These are phyloP conservation scores for Volucella inanis DNA, from an alignment of 2,888 invertebrate species.

Conservation along the genomic window DNA sequence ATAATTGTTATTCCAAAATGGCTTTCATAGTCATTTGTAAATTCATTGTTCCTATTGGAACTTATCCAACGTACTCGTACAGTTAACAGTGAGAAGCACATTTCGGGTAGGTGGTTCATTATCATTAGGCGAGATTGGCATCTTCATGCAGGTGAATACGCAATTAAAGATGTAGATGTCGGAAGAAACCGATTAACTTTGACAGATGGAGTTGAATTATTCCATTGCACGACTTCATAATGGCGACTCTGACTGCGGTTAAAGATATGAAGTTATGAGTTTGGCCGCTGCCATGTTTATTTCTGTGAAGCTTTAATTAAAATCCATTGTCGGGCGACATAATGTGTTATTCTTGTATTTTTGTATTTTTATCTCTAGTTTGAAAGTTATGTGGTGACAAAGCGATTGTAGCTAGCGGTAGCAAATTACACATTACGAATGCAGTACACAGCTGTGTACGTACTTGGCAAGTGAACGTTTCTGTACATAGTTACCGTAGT, in stretches of 20 bases:
- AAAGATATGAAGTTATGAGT: conserved; percentile 15
- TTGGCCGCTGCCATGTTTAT: conserved; percentile 40
- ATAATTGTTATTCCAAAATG: conserved; percentile 65
- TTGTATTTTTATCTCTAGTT: conserved; percentile 11
- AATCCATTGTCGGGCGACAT: conserved; percentile 53
- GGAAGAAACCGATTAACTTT: conserved; percentile 53
- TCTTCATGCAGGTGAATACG: conserved; percentile 62
- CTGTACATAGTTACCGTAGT: conserved; percentile 26
- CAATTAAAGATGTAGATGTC: conserved; percentile 1
- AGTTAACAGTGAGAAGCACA: conserved; percentile 54
- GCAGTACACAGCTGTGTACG: conserved; percentile 24
- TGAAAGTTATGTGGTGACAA: conserved; percentile 20
- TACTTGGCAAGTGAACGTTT: conserved; percentile 57
- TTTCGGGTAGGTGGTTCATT: conserved; percentile 44
- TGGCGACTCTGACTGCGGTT: conserved; percentile 1
- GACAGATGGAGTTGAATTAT: conserved; percentile 59
- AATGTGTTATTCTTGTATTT: conserved; percentile 17
- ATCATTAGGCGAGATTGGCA: conserved; percentile 59
- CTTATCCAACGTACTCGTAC: conserved; percentile 34
- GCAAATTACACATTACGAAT: too few species aligned
- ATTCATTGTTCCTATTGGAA: conserved; percentile 59
- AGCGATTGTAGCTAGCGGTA: not conserved
- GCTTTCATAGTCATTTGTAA: conserved; percentile 70
- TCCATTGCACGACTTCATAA: conserved; percentile 52
- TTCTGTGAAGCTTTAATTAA: conserved; percentile 56